A percentile compares a stretch with the other conserved stretches of the same genome.
These are phyloP conservation scores for Garrulus glandarius DNA, from an alignment of 2,797 vertebrate species.

Conservation along the genomic window DNA sequence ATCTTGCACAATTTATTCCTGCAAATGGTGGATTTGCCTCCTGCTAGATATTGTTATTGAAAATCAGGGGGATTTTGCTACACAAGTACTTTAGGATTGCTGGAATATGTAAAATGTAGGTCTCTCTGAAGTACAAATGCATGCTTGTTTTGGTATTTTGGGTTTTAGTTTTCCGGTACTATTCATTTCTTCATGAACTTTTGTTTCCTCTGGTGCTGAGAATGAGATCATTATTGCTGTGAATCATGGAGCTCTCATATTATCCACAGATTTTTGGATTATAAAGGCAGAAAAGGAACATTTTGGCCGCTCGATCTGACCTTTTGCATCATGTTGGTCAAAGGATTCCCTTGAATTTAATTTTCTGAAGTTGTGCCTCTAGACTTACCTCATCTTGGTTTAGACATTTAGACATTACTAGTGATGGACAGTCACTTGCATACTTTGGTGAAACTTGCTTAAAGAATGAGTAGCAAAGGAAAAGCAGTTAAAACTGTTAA, in stretches of 20 bases:
- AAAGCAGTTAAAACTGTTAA: not conserved
- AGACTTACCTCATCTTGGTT: not conserved
- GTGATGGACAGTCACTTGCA: not conserved
- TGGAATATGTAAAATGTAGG: constrained; percentile 24
- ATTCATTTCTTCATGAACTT: constrained; percentile 34
- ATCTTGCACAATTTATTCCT: not conserved
- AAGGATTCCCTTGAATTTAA: constrained; percentile 13
- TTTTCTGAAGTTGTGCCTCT: not conserved
- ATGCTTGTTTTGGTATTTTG: constrained; percentile 35
- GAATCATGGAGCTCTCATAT: constrained; percentile 37
- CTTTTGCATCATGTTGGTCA: not conserved
- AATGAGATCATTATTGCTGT: constrained; percentile 60
- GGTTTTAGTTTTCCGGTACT: constrained; percentile 9
- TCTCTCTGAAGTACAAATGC: constrained; percentile 35
- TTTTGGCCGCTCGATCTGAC: not conserved
- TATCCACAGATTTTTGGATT: constrained; percentile 19
- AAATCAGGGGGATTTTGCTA: constrained; percentile 11
- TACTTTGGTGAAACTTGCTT: not conserved
- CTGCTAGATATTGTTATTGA: not conserved
- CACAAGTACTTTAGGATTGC: not conserved
- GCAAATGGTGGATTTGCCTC: not conserved
- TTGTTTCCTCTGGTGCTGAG: constrained; percentile 48
- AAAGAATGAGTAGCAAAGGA: not conserved
- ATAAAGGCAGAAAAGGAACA: not conserved
- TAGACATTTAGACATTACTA: not conserved